These are phyloP conservation scores for Megathymus violae DNA, from an alignment of 1,140 invertebrate genomes.

Conservation along the genomic window DNA sequence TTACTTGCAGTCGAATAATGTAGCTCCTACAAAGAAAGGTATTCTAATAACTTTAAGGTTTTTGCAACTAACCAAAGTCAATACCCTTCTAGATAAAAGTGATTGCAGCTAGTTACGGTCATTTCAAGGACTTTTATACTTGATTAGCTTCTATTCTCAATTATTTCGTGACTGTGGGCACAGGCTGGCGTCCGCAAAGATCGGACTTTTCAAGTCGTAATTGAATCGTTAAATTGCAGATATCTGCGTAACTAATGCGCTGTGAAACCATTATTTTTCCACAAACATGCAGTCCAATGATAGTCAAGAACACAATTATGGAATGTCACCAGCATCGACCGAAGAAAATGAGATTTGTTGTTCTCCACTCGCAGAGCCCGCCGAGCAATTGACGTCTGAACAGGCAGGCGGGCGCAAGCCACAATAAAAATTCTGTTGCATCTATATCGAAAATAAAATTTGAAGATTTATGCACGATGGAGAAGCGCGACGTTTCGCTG, in stretches of 20 bases:
- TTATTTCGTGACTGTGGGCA: too few relatives aligned
- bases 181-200: neutral
- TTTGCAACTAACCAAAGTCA: slow-evolving; percentile 17
- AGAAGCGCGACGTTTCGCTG: slow-evolving; percentile 73
- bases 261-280: slow-evolving; percentile 17
- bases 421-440: slow-evolving; percentile 66
- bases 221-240: slow-evolving; percentile 18
- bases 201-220: slow-evolving; percentile 2
- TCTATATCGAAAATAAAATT: slow-evolving; percentile 78
- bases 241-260: slow-evolving; percentile 18
- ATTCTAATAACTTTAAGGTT: slow-evolving; percentile 31
- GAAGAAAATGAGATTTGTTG: slow-evolving; percentile 33
- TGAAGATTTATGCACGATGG: slow-evolving; percentile 78
- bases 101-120: slow-evolving; percentile 10
- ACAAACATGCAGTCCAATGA: slow-evolving; percentile 25
- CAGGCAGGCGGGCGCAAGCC: slow-evolving; percentile 32
- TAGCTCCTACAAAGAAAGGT: slow-evolving; percentile 17
- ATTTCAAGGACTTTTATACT: neutral
- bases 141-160: too few relatives aligned
- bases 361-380: slow-evolving; percentile 19
- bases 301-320: slow-evolving; percentile 31
- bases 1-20: slow-evolving; percentile 14
- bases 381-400: slow-evolving; percentile 40
- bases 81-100: slow-evolving; percentile 18
- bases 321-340: slow-evolving; percentile 31